Evolutionary conservation across 2,888 invertebrate genomes (phyloP), one percentile per base, ranked within the genome.

Genomic region (Andrena praecox): DNA sequence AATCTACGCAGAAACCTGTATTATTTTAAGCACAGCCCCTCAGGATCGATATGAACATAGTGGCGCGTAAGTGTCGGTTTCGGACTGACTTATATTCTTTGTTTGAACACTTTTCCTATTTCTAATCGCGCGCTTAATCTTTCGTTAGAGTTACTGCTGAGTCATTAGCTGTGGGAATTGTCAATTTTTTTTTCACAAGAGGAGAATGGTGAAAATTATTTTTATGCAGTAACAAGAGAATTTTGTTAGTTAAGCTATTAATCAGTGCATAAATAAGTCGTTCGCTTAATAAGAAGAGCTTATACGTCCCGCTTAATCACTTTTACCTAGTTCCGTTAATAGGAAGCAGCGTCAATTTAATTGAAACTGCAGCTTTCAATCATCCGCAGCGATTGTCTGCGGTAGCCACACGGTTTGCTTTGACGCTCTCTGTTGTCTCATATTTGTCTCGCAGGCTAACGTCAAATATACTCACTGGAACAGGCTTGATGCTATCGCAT

Each of bases 1-100:
- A 77, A 87, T 86, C 77, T 77, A 77, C 35, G 64, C 66, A 77
- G 84, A 76, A 74, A 74, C 71, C 33, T 69, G 72, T 72, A 80
- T 88, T 87, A 88, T 86, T 87, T 80, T 79, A 78, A 76, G 79
- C 69, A 50, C 76, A 67, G 69, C 56, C 27, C 52, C 31, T 59
- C 64, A 73, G 62, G 70, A 80, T 85, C 86, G 85, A 85, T 86
- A 80, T 33, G 54, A 54, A 59, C 66, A 79, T 42, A 35, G 8
- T 60, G 69, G 42, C 33, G 68, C 71, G 74, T 79, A 85, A 85
- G 68, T 70, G 67, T 86, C 63, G 74, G 35, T 24, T 79, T 68
- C 48, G 76, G 54, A 62, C 50, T 71, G 64, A 83, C 70, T 85
- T 80, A 59, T 70, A 73, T 70, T 60, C 74, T 70, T 81, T 60